These are phyloP conservation scores for Timandra comae DNA, from an alignment of 2,888 invertebrate species.

Conservation along the genomic window DNA sequence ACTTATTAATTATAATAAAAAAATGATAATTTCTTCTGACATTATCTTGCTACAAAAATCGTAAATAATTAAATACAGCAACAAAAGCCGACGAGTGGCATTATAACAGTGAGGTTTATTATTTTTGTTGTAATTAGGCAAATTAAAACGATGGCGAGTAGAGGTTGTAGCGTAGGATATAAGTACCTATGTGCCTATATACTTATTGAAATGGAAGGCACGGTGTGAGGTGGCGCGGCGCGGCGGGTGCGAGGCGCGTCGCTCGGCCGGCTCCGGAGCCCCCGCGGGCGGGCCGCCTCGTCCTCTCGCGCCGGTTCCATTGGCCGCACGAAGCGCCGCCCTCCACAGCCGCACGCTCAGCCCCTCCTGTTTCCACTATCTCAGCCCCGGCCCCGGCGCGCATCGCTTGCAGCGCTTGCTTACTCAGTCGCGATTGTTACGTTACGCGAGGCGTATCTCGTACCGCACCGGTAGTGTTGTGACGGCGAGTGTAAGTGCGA, in stretches of 20 bases:
- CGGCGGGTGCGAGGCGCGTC: constrained; percentile 8
- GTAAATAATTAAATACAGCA: too few relatives aligned
- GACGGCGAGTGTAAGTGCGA: constrained; percentile 67
- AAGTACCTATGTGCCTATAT: too few relatives aligned
- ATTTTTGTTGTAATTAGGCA: constrained; percentile 69
- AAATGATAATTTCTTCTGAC: too few relatives aligned
- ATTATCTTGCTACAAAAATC: too few relatives aligned
- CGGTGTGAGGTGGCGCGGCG: constrained; percentile 4
- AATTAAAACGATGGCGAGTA: constrained; percentile 52
- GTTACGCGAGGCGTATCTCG: constrained; percentile 45
- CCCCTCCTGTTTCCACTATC: constrained; percentile 33
- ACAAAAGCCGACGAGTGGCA: constrained; percentile 27
- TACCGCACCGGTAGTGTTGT: constrained; percentile 51
- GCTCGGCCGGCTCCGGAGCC: constrained; percentile 9
- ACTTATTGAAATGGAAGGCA: background rate
- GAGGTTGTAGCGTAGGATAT: constrained; percentile 33
- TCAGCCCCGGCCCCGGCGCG: constrained; percentile 25
- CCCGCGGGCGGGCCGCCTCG: constrained; percentile 21
- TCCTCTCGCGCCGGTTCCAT: constrained; percentile 33
- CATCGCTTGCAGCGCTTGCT: constrained; percentile 21
- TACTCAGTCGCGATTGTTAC: constrained; percentile 54
- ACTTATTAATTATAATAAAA: too few relatives aligned
- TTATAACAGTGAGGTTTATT: constrained; percentile 56
- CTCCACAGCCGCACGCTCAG: constrained; percentile 19
- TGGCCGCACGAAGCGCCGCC: constrained; percentile 46